Percentiles rank a stretch among this genome's conserved stretches.
phyloP scores from a whole-genome alignment of 2,113 vertebrate genomes.

The Addax nasomaculatus region DNA sequence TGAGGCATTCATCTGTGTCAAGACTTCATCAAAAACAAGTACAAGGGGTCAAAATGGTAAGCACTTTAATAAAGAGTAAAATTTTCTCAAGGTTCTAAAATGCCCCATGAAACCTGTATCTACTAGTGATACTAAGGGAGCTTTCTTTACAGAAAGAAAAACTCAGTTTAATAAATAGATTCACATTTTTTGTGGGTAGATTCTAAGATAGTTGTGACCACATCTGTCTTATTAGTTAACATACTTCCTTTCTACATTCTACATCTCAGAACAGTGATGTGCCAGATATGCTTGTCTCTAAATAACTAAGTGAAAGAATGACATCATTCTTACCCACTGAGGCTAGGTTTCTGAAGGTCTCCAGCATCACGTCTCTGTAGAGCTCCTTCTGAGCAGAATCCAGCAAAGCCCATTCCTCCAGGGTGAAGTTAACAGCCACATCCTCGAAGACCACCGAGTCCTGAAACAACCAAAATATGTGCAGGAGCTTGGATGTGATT shows the following conservation, averaged over 20 bases:
- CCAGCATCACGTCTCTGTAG: slow-evolving; percentile 31
- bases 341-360: slow-evolving; percentile 16
- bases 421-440: not conserved
- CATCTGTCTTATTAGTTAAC: not conserved
- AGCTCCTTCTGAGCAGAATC: not conserved
- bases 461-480: not conserved
- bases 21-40: not conserved
- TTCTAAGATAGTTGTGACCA: not conserved
- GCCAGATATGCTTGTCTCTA: not conserved
- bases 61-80: not conserved
- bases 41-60: not conserved
- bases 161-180: not conserved
- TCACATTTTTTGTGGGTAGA: not conserved
- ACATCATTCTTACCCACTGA: not conserved
- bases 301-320: not conserved
- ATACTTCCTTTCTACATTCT: not conserved
- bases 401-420: slow-evolving; percentile 23
- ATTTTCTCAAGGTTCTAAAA: not conserved
- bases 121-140: not conserved
- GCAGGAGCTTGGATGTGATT: not conserved
- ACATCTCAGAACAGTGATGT: not conserved
- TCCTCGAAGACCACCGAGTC: not conserved
- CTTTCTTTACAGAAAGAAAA: not conserved
- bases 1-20: not conserved
- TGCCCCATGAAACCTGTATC: not conserved